Conservation (phyloP, 2,888 invertebrate genomes). For the Eristalinus aeneus region DNA sequence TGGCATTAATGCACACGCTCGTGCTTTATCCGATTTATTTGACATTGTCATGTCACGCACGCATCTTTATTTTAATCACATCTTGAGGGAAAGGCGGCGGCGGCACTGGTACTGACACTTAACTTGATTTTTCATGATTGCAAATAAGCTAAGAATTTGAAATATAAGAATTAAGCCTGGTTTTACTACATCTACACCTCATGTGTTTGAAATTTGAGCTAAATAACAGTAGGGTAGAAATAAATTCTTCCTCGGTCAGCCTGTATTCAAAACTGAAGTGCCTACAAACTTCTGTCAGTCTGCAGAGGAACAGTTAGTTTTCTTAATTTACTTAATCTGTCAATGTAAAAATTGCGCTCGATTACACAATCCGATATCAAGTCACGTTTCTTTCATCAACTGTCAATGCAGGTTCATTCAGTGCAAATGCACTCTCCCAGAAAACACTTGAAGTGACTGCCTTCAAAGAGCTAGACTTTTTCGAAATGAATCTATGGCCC, state of each 20-base stretch:
- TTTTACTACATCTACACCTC: no score
- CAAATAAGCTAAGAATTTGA: not conserved
- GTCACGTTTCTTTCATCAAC: conserved; percentile 63
- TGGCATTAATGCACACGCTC: not conserved
- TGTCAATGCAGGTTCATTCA: conserved; percentile 30
- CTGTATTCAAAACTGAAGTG: no score
- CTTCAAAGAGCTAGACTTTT: not conserved
- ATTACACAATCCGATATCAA: conserved; percentile 50
- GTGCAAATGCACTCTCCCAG: not conserved
- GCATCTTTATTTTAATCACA: not conserved
- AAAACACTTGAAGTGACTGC: not conserved
- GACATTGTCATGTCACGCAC: not conserved
- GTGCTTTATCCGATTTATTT: conserved; percentile 15
- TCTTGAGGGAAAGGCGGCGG: not conserved
- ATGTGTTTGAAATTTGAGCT: no score
- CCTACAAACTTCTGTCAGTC: no score
- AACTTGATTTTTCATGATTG: not conserved
- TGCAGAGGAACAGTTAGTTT: no score
- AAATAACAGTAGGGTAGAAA: no score
- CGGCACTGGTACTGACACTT: not conserved
- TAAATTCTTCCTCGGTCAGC: no score
- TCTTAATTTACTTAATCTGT: not conserved
- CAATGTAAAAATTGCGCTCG: not conserved
- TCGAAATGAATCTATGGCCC: conserved; percentile 25
- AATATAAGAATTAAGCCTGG: not conserved